Conservation (phyloP, 2,113 vertebrate genomes). For the Sphaerodactylus townsendi region DNA sequence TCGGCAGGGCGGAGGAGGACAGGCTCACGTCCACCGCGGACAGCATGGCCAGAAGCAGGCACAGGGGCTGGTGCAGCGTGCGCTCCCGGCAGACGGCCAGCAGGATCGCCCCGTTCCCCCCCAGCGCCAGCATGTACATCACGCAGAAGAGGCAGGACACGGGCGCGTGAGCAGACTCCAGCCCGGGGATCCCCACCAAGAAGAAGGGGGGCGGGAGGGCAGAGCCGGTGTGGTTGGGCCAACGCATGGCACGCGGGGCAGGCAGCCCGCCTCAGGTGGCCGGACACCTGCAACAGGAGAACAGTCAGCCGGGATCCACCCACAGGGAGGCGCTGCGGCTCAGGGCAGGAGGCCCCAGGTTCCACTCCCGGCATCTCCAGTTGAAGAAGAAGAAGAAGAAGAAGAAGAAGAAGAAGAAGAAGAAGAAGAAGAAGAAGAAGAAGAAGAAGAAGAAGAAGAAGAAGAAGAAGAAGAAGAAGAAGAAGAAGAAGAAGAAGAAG, state of each 20-base stretch:
- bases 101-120: constrained; percentile 38
- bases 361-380: no score
- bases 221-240: constrained; percentile 44
- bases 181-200: constrained; percentile 49
- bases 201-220: constrained; percentile 31
- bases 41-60: constrained; percentile 48
- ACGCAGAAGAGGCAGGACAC: constrained; percentile 51
- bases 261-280: no score
- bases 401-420: no score
- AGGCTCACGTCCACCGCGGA: constrained; percentile 46
- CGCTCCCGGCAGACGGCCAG: constrained; percentile 31
- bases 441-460: no score
- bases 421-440: no score
- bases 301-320: no score
- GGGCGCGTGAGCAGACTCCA: constrained; percentile 39
- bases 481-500: no score
- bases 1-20: constrained; percentile 39
- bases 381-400: no score
- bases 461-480: no score
- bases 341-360: no score
- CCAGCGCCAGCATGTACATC: constrained; percentile 31
- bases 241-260: constrained; percentile 8
- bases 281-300: no score
- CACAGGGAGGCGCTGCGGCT: no score
- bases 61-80: constrained; percentile 58